Percentiles rank a stretch among this genome's conserved stretches.
Evolutionary conservation across 2,113 vertebrate genomes (phyloP).

Genomic region (Baryphthengus martii): DNA sequence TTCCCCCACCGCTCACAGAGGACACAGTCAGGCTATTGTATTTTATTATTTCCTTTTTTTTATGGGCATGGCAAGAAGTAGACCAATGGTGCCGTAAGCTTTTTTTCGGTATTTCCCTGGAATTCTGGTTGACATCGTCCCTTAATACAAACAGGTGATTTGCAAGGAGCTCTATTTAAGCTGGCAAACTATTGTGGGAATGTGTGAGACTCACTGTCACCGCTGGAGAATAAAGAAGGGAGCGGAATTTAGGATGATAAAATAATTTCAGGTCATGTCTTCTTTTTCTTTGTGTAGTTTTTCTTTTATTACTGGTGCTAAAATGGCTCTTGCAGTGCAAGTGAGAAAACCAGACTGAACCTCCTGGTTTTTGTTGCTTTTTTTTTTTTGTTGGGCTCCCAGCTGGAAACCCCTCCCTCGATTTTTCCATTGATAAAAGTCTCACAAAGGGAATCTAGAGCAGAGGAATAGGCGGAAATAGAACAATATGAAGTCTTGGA

Average conservation of each 20-base stretch:
- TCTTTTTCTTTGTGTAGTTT: conserved; percentile 30
- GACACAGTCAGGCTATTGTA: not conserved
- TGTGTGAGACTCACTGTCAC: not conserved
- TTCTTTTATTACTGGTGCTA: conserved; percentile 8
- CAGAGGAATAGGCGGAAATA: conserved; percentile 33
- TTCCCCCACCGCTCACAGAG: not conserved
- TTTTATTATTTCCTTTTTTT: not conserved
- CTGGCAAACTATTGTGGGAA: not conserved
- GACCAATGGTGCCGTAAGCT: not conserved
- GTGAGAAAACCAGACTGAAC: conserved; percentile 44
- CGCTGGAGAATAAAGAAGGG: not conserved
- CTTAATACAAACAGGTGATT: not conserved
- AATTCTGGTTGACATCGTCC: not conserved
- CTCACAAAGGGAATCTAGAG: conserved; percentile 59
- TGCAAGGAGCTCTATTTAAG: conserved; percentile 16
- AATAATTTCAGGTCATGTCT: conserved; percentile 42
- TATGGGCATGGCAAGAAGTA: not conserved
- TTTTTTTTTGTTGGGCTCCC: conserved; percentile 39
- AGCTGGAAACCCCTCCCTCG: conserved; percentile 60
- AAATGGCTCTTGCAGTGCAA: not conserved
- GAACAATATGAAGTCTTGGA: conserved; percentile 45
- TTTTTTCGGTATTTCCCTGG: not conserved
- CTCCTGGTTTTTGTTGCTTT: not conserved
- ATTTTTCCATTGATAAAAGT: conserved; percentile 67
- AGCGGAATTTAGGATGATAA: conserved; percentile 30